Evolutionary conservation across 2,113 vertebrate species (phyloP), one percentile per base, ranked within the genome.

Genomic region (Ornithorhynchus anatinus): DNA sequence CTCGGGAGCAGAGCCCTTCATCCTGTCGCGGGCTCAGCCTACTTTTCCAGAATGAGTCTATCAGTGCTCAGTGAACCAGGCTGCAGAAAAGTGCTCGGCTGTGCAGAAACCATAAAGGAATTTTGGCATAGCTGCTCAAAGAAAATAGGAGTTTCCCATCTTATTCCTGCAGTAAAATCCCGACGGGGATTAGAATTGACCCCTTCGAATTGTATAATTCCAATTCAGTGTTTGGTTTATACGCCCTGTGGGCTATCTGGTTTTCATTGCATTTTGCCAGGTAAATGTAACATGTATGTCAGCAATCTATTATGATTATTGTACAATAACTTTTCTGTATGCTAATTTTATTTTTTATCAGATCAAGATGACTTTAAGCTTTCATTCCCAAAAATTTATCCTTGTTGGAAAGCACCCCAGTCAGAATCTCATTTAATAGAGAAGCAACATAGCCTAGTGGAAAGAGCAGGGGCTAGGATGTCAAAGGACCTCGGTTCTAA

Each of bases 301-400:
- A 1, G 16, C 27, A 23, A 47, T 56, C 23, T 78, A 20, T 54
- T 56, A 50, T n/a, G 53, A 79, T 53, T 38, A 56, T 40, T 10
- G 40, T 23, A 71, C 60, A 75, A 73, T 50, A 81, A 75, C 7
- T 2, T 66, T 62, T 81, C 72, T 56, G 54, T 11, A 65, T 85
- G 40, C 23, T 68, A 48, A 70, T 70, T 58, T 80, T 53, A 74
- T 74, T 79, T 56, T 16, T 38, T 0, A 14, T 61, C 43, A 43
- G 20, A 70, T 62, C 20, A 69, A 57, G 44, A 33, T 68, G 60
- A 25, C 43, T 77, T 65, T 75, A 22, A 59, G 29, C 3, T 8
- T 80, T 29, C 4, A 40, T 12, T 66, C 45, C 51, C 32, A 47
- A 43, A 38, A 78, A 17, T 65, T 84, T 72, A 42, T 76, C 69